These are phyloP conservation scores for Xerus inauris DNA, from an alignment of 2,113 vertebrate species.

Conservation along the genomic window DNA sequence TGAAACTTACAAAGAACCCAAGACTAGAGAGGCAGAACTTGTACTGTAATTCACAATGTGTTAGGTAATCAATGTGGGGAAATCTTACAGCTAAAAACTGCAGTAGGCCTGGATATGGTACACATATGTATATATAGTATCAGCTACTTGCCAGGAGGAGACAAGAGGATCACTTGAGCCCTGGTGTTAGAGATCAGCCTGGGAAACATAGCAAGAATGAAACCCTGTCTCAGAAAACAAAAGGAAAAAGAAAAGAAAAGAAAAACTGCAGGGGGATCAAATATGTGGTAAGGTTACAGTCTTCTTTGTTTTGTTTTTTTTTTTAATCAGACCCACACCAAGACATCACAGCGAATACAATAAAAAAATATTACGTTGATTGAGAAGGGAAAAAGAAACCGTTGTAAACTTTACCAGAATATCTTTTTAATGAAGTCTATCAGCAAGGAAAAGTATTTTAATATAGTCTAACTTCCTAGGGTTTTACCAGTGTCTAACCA, in stretches of 20 bases:
- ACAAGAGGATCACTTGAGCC: background rate
- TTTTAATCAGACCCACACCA: no score
- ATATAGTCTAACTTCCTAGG: background rate
- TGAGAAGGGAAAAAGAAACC: background rate
- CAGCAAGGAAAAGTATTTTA: background rate
- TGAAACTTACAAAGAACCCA: background rate
- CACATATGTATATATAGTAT: no score
- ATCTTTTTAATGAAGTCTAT: background rate
- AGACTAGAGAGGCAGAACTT: background rate
- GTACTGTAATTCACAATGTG: background rate
- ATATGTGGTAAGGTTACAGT: no score
- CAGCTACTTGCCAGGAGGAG: no score
- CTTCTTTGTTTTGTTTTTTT: no score
- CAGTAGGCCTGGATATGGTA: no score
- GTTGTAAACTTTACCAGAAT: background rate
- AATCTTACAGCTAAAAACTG: background rate
- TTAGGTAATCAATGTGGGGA: background rate
- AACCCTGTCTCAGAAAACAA: no score
- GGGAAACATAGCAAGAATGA: background rate
- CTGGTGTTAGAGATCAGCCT: background rate
- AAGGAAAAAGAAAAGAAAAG: no score
- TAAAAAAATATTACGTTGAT: background rate
- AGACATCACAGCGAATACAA: background rate
- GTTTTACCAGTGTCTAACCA: background rate
- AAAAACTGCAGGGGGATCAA: no score